Base-by-base conservation (phyloP, 2,113 vertebrate genomes). In the Nicator chloris region DNA sequence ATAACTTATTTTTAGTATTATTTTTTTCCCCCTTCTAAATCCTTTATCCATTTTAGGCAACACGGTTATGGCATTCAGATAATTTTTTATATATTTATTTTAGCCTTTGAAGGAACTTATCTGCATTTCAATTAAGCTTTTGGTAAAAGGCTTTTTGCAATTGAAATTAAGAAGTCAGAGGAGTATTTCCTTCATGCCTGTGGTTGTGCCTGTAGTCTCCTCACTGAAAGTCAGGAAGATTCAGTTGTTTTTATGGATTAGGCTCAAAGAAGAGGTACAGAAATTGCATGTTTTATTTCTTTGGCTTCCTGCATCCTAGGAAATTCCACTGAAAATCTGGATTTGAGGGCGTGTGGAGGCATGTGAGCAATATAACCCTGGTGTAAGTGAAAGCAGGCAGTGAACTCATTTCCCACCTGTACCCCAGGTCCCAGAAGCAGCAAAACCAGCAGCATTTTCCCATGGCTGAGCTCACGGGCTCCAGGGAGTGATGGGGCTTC, bases 1-100 rank as follows among this genome's bases (percentile, higher is more conserved):
- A 70, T 75, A 76, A 90, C 97, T 96, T 94, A 92, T 95, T 97
- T 95, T 87, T 92, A 92, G 90, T 84, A 75, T 69, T 69, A 45
- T 90, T 95, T 79, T 54, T 17, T 54, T 17, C 44, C 57, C 69
- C 57, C 86, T 95, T 82, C 85, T 72, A 82, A 97, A 96, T 93
- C 87, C 66, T 93, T 86, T 95, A 68, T 72, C 83, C 91, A 86
- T 91, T 92, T 94, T 92, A 95, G 95, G 90, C 90, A 73, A 65
- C 69, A 37, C 45, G 45, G 47, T 95, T 86, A 79, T 37, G 63
- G 56, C 71, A 53, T 78, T 80, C 81, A 61, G 64, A 90, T 93
- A 50, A 70, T 90, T 95, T 93, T 82, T 73, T 40, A 81, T 64
- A 30, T 37, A 23, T 61, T 84, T 86, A 79, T 95, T 90, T 93